Conservation (phyloP, 1,140 invertebrate genomes). For the Conopomorpha cramerella region DNA sequence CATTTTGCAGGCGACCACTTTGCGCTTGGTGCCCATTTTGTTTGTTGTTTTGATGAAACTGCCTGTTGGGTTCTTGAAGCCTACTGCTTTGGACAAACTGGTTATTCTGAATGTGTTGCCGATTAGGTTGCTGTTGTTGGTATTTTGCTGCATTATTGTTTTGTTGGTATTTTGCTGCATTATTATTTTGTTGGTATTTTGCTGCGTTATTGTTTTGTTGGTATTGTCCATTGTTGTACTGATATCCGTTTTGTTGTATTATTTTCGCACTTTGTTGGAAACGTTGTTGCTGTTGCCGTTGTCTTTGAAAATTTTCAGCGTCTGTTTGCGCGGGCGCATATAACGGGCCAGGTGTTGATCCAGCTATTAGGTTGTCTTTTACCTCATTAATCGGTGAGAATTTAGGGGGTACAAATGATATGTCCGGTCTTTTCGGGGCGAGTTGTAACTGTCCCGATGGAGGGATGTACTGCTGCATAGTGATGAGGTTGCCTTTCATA, state of each 20-base stretch:
- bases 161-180: constrained; percentile 3
- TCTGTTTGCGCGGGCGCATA: constrained; percentile 14
- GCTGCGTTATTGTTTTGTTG: constrained; percentile 10
- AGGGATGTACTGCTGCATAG: constrained; percentile 48
- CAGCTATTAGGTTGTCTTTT: constrained; percentile 20
- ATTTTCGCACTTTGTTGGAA: no score
- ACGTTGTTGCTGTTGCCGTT: no score
- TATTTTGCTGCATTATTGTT: constrained; percentile 9
- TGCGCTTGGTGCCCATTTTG: no score
- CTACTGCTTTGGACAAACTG: no score
- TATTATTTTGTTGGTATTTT: constrained; percentile 8
- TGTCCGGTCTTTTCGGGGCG: constrained; percentile 10
- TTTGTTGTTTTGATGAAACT: no score
- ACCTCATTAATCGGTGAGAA: no score
- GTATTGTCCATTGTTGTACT: constrained; percentile 13
- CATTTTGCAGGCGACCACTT: no score
- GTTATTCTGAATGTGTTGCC: no score
- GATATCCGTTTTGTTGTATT: no score
- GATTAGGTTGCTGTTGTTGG: constrained; percentile 9
- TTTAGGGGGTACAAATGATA: constrained; percentile 5
- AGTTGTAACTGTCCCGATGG: constrained; percentile 31
- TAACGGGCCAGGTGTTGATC: constrained; percentile 30
- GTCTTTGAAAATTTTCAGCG: constrained; percentile 19
- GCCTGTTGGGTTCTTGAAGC: no score
- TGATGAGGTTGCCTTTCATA: constrained; percentile 26